Evolutionary conservation across 2,113 vertebrate genomes (phyloP).

Genomic region (Channa argus): DNA sequence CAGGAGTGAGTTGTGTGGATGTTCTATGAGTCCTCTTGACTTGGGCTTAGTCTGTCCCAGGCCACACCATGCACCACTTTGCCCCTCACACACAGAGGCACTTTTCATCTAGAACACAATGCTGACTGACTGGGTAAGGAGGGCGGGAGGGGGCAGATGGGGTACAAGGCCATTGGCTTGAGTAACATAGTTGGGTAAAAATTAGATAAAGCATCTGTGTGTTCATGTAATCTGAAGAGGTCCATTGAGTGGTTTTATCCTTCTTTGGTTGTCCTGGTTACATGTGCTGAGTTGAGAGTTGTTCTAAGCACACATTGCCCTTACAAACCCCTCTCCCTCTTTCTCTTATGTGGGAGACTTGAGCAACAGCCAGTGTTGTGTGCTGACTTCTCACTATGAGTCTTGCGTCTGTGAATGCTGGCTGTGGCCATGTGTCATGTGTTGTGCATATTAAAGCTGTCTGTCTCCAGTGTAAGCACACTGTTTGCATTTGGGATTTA

Average conservation of each 20-base stretch:
- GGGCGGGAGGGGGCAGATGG: conserved; percentile 21
- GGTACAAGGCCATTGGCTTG: conserved; percentile 50
- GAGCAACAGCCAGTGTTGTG: conserved; percentile 38
- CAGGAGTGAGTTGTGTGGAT: conserved; percentile 13
- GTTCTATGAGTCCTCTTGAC: conserved; percentile 41
- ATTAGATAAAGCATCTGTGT: conserved; percentile 36
- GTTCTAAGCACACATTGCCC: conserved; percentile 56
- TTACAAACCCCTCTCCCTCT: background rate
- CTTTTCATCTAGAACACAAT: conserved; percentile 78
- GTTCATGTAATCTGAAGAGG: conserved; percentile 37
- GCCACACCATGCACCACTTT: conserved; percentile 78
- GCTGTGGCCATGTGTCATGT: conserved; percentile 64
- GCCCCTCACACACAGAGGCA: conserved; percentile 72
- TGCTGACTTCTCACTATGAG: conserved; percentile 66
- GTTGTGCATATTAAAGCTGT: conserved; percentile 63
- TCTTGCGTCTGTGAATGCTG: conserved; percentile 70
- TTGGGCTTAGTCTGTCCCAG: conserved; percentile 71
- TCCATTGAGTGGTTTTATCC: conserved; percentile 32
- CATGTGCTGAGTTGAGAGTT: conserved; percentile 50
- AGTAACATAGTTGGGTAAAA: conserved; percentile 40
- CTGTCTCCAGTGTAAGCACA: conserved; percentile 60
- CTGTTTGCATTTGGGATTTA: conserved; percentile 30
- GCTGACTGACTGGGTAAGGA: conserved; percentile 46
- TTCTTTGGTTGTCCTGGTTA: conserved; percentile 59
- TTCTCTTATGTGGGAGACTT: conserved; percentile 26